Percentiles rank a stretch among this genome's conserved stretches.
These are phyloP conservation scores for Lontra canadensis DNA, from an alignment of 2,113 vertebrate genomes.

Conservation along the genomic window DNA sequence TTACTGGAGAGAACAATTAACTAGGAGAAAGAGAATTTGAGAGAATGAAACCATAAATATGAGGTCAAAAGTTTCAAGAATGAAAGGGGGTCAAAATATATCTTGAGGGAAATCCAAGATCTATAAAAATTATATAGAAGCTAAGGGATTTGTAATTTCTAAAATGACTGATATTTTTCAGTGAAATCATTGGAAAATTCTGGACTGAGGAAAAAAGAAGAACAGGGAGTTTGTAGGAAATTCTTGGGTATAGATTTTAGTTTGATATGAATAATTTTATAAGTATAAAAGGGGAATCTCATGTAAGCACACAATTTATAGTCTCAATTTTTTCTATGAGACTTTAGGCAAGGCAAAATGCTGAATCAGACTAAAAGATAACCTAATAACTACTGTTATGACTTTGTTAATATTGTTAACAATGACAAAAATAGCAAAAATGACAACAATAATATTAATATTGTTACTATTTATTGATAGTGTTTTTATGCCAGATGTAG, in stretches of 20 bases:
- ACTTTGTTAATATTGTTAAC: not conserved
- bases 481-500: not conserved
- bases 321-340: not conserved
- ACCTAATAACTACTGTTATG: not conserved
- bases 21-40: not conserved
- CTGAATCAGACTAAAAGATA: not conserved
- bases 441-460: not conserved
- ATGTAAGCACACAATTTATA: not conserved
- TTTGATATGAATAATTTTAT: not conserved
- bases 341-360: not conserved
- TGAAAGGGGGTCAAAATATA: not conserved
- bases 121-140: not conserved
- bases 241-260: not conserved
- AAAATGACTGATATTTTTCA: not conserved
- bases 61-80: not conserved
- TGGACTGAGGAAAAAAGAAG: not conserved
- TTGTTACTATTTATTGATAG: not conserved
- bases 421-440: not conserved
- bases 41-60: not conserved
- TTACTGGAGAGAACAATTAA: not conserved
- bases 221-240: not conserved
- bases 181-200: not conserved
- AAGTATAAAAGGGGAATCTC: not conserved
- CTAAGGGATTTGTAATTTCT: not conserved
- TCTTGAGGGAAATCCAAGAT: not conserved